phyloP scores from a whole-genome alignment of 2,797 vertebrate genomes.

The Decapterus maruadsi region DNA sequence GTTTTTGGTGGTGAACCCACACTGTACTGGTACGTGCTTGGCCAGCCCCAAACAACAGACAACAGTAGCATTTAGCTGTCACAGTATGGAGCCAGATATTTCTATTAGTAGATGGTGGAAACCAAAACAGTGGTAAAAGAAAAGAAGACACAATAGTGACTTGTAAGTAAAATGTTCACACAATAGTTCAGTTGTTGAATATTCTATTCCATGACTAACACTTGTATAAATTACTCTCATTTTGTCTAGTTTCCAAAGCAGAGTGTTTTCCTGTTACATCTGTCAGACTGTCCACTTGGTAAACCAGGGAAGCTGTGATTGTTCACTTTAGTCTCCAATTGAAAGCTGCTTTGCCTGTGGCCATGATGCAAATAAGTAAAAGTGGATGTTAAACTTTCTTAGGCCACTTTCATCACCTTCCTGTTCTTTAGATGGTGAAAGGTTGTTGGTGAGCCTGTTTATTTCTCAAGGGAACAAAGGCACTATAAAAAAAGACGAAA shows the following conservation, averaged over 20 bases:
- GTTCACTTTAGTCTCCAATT: not conserved
- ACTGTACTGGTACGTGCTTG: not conserved
- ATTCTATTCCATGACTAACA: not conserved
- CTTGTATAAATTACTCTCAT: not conserved
- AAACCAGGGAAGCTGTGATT: not conserved
- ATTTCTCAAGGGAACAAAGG: not conserved
- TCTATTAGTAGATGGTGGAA: not conserved
- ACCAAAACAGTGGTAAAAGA: not conserved
- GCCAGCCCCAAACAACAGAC: not conserved
- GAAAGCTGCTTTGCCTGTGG: slow-evolving; percentile 4
- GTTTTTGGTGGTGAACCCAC: not conserved
- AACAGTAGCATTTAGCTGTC: no score
- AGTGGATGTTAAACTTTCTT: not conserved
- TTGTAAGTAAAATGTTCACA: no score
- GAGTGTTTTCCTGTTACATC: not conserved
- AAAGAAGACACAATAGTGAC: not conserved
- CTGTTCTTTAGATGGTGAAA: not conserved
- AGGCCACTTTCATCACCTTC: not conserved
- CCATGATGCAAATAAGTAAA: slow-evolving; percentile 9
- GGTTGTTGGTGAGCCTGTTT: not conserved
- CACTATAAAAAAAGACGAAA: not conserved
- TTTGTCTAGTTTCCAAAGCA: not conserved
- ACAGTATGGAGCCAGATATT: not conserved
- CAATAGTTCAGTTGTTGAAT: not conserved
- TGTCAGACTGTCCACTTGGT: not conserved